These are phyloP conservation scores for Vanacampus margaritifer DNA, from an alignment of 2,113 vertebrate species.

Conservation along the genomic window DNA sequence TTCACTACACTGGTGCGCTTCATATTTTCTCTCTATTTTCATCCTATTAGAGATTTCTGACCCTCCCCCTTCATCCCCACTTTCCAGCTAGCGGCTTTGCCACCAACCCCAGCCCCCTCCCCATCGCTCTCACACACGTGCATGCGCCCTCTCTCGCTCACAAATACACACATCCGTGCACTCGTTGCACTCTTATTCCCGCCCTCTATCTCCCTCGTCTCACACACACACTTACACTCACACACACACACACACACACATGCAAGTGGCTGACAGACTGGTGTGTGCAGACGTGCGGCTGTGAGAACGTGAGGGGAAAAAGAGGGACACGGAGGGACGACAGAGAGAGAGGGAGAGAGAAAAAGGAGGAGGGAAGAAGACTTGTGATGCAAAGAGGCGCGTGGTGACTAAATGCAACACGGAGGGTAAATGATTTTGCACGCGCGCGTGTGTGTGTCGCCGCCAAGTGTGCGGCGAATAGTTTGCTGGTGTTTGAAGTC, in stretches of 20 bases:
- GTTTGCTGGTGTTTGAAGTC: constrained; percentile 34
- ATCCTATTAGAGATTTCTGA: constrained; percentile 72
- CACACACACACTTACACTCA: constrained; percentile 47
- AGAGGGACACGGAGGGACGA: constrained; percentile 51
- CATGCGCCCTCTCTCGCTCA: constrained; percentile 33
- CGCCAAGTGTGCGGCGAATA: constrained; percentile 23
- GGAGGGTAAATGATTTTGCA: constrained; percentile 29
- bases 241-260: background rate
- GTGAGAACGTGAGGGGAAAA: constrained; percentile 57
- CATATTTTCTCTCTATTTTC: constrained; percentile 67
- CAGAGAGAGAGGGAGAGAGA: constrained; percentile 45
- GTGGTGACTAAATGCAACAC: constrained; percentile 37
- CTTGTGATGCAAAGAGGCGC: constrained; percentile 39
- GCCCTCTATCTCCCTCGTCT: constrained; percentile 50
- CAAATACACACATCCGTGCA: constrained; percentile 44
- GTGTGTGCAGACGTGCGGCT: constrained; percentile 45
- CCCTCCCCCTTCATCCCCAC: constrained; percentile 68
- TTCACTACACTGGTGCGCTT: constrained; percentile 67
- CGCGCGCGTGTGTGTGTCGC: constrained; percentile 22
- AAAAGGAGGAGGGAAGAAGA: constrained; percentile 44
- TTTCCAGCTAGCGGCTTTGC: constrained; percentile 57
- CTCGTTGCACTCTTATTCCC: constrained; percentile 54
- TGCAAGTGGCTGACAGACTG: constrained; percentile 57
- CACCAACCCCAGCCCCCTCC: constrained; percentile 44
- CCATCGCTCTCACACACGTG: constrained; percentile 24